A percentile compares a stretch with the other conserved stretches of the same genome.
These are phyloP conservation scores for Mizuhopecten yessoensis DNA, from an alignment of 1,140 invertebrate genomes.

Conservation along the genomic window DNA sequence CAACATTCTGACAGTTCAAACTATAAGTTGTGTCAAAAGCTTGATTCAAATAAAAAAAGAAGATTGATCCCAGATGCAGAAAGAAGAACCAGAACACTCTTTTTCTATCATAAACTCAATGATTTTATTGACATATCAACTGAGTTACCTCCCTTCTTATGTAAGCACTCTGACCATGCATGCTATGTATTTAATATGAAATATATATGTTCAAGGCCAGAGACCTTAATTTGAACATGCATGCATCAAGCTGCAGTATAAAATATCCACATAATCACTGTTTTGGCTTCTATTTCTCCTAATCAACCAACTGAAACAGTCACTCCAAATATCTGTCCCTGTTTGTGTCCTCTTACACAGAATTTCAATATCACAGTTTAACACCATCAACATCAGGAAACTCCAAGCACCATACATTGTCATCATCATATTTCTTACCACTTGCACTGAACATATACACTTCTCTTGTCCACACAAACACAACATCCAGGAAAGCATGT, in stretches of 20 bases:
- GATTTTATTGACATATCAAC: conserved; percentile 27
- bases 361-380: conserved; percentile 3
- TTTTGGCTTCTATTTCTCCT: neutral
- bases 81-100: neutral
- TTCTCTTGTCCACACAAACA: neutral
- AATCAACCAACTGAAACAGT: neutral
- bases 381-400: neutral
- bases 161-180: conserved; percentile 37
- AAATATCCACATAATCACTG: neutral
- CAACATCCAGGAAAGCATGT: neutral
- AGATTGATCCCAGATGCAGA: neutral
- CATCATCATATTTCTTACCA: conserved; percentile 26
- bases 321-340: neutral
- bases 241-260: conserved; percentile 24
- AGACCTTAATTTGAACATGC: neutral
- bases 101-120: conserved; percentile 19
- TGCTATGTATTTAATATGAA: neutral
- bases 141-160: conserved; percentile 24
- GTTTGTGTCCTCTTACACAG: conserved; percentile 18
- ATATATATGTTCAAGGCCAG: neutral
- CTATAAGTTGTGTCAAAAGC: too few species aligned
- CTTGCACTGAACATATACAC: neutral
- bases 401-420: neutral
- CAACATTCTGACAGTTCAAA: neutral
- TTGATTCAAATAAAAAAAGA: neutral